phyloP scores from a whole-genome alignment of 92 coral and sea anemone genomes.

The Siderastrea radians region DNA sequence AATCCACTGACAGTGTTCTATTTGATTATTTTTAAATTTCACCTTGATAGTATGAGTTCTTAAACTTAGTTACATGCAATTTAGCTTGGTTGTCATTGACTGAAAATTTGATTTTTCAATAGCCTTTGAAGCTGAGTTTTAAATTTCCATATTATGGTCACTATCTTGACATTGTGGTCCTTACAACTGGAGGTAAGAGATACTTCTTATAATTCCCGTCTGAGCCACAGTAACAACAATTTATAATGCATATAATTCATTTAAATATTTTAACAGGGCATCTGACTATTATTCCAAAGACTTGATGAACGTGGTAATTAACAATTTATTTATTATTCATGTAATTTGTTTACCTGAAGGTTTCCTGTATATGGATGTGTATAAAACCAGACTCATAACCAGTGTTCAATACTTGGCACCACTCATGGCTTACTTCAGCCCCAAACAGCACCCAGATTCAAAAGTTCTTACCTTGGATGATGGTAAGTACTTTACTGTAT shows the following conservation, averaged over 20 bases:
- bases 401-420: conserved; percentile 92
- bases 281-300: too few relatives aligned
- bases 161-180: conserved; percentile 61
- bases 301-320: too few relatives aligned
- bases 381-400: conserved; percentile 46
- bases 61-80: too few relatives aligned
- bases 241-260: too few relatives aligned
- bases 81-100: too few relatives aligned
- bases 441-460: conserved; percentile 30
- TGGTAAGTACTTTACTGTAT: neutral
- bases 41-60: too few relatives aligned
- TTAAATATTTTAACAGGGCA: too few relatives aligned
- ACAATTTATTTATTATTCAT: too few relatives aligned
- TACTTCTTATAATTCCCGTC: neutral
- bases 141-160: conserved; percentile 84
- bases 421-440: conserved; percentile 93
- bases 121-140: conserved; percentile 1
- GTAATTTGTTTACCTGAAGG: neutral
- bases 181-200: conserved; percentile 83
- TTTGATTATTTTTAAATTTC: too few relatives aligned
- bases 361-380: conserved; percentile 44
- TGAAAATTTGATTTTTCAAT: neutral
- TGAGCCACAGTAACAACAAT: neutral
- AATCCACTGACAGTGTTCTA: too few relatives aligned
- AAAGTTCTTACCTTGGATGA: conserved; percentile 35